Evolutionary conservation across 2,113 vertebrate genomes (phyloP).

Genomic region (Merops nubicus): DNA sequence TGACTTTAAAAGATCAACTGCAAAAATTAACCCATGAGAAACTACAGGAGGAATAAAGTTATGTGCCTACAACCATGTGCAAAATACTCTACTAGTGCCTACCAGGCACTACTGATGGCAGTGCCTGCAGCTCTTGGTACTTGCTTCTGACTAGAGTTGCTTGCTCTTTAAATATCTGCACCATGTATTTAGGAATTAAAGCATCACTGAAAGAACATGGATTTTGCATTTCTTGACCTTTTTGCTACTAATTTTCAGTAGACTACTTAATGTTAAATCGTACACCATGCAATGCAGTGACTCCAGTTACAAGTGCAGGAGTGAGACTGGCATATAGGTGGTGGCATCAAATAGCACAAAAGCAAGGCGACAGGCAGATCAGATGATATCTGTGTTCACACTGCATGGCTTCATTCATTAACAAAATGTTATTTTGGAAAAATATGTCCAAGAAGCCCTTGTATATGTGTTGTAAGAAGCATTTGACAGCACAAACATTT

Average conservation of each 20-base stretch:
- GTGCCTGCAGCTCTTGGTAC: neutral
- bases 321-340: neutral
- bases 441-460: neutral
- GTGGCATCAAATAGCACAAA: neutral
- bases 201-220: neutral
- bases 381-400: neutral
- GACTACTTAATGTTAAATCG: neutral
- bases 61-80: neutral
- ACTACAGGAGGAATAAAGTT: neutral
- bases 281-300: rapidly evolving
- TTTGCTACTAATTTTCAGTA: conserved; percentile 36
- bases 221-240: conserved; percentile 63
- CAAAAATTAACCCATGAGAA: neutral
- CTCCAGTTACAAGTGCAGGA: neutral
- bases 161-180: conserved; percentile 6
- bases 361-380: neutral
- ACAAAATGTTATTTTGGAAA: neutral
- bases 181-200: neutral
- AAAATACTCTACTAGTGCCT: neutral
- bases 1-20: neutral
- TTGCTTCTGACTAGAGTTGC: neutral
- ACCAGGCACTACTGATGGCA: neutral
- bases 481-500: neutral
- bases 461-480: neutral
- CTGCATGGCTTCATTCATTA: neutral